phyloP scores from a whole-genome alignment of 2,113 vertebrate species.

The Equus przewalskii region DNA sequence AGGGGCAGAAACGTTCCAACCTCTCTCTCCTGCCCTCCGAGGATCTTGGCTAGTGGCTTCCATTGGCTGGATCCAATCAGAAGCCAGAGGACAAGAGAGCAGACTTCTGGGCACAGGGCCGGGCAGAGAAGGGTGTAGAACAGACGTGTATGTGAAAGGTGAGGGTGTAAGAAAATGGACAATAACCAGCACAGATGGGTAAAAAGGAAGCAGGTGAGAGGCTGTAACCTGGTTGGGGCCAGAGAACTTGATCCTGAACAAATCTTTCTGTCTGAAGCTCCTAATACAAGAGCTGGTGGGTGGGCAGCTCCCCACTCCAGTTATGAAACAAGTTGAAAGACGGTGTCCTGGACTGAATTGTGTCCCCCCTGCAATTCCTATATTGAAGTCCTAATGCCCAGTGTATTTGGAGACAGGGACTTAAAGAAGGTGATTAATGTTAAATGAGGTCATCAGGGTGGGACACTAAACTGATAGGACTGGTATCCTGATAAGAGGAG shows the following conservation, averaged over 20 bases:
- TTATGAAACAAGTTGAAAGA: neutral
- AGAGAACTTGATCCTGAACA: neutral
- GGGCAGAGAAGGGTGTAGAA: no score
- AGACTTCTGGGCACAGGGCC: neutral
- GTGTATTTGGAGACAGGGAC: neutral
- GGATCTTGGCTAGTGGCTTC: neutral
- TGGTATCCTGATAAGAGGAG: neutral
- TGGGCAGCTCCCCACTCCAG: neutral
- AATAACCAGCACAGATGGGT: fast-evolving
- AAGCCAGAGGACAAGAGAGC: neutral
- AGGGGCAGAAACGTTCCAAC: fast-evolving
- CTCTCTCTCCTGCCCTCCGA: neutral
- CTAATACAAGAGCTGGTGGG: neutral
- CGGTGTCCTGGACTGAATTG: no score
- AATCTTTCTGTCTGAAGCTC: neutral
- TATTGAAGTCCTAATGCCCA: neutral
- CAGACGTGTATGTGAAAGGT: fast-evolving
- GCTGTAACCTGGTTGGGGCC: neutral
- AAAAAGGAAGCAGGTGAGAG: neutral
- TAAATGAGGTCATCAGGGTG: neutral
- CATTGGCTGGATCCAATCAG: neutral
- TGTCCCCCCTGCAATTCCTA: neutral
- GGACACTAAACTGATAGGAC: neutral
- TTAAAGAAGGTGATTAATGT: neutral
- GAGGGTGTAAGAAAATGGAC: fast-evolving